Evolutionary conservation across 2,888 invertebrate species (phyloP), one percentile per base, ranked within the genome.

Genomic region (Pachydiplax longipennis): DNA sequence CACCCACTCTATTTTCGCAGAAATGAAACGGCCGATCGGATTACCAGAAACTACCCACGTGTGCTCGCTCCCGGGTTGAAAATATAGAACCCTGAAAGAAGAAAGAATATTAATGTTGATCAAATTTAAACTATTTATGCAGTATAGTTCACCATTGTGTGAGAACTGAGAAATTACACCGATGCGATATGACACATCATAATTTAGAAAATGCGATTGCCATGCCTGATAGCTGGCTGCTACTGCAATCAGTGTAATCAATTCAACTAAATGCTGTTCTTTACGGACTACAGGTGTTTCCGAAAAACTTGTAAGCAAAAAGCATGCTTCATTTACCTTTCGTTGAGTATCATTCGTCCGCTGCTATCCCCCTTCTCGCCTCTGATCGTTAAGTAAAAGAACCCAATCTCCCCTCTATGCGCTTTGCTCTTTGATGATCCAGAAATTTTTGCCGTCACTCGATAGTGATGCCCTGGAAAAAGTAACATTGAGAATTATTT

Each of bases 381-480:
- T 90, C 97, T 95, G 53, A 97, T 94, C 0, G 95, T 95, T 22
- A 98, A 94, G 0, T 95, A 95, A 5, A 98, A 95, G 91, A 96
- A 96, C 0, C 98, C 97, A 4, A 97, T 95, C 93, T 98, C 98
- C 0, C 97, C 97, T 0, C 97, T 97, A 93, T 97, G 97, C 5
- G 94, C 93, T 90, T 95, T 93, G 93, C 97, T 97, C 92, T 96
- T 96, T 37, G 96, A 95, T 0, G 96, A 96, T 92, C 96, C 96
- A 0, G 97, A 97, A 82, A 98, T 96, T 92, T 96, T 96, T 25
- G 98, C 95, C 0, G 95, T 96, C 15, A 98, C 95, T 93, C 96
- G 95, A 93, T 98, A 98, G 93, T 98, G 98, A 8, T 96, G 96
- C 92, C 96, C 98, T 98, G 94, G 2, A 95, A 95, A 92, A 53